A percentile compares a stretch with the other conserved stretches of the same genome.
These are phyloP conservation scores for Eudyptes chrysolophus DNA, from an alignment of 2,113 vertebrate species.

Conservation along the genomic window DNA sequence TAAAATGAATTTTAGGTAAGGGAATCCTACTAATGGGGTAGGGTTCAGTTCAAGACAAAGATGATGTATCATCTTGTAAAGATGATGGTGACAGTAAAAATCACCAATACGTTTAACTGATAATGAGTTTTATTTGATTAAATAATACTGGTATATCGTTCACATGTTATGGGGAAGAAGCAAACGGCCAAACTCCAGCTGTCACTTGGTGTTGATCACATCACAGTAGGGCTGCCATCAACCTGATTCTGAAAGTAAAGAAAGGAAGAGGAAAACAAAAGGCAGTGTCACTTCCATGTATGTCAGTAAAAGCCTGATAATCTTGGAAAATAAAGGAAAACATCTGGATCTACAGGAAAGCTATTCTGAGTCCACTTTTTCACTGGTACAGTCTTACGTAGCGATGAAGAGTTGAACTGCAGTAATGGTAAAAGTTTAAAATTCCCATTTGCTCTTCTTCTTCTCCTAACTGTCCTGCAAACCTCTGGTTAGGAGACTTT, in stretches of 20 bases:
- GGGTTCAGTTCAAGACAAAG: not conserved
- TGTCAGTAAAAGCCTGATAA: not conserved
- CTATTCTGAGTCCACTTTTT: not conserved
- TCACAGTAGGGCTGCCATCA: not conserved
- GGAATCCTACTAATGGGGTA: not conserved
- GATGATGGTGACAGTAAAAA: not conserved
- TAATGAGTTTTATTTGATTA: not conserved
- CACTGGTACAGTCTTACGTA: not conserved
- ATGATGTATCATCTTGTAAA: not conserved
- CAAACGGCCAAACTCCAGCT: not conserved
- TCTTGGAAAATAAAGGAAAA: not conserved
- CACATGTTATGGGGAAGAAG: not conserved
- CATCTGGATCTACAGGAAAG: not conserved
- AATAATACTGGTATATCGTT: not conserved
- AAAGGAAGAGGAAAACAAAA: not conserved
- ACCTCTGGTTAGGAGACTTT: not conserved
- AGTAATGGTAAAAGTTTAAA: not conserved
- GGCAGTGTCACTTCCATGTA: not conserved
- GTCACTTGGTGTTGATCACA: not conserved
- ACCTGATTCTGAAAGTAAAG: not conserved
- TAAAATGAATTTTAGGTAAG: not conserved
- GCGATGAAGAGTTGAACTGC: not conserved
- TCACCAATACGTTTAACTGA: not conserved
- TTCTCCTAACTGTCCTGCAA: not conserved
- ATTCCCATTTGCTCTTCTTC: not conserved